These are phyloP conservation scores for Mactromeris polynyma DNA, from an alignment of 2,888 invertebrate genomes.

Conservation along the genomic window DNA sequence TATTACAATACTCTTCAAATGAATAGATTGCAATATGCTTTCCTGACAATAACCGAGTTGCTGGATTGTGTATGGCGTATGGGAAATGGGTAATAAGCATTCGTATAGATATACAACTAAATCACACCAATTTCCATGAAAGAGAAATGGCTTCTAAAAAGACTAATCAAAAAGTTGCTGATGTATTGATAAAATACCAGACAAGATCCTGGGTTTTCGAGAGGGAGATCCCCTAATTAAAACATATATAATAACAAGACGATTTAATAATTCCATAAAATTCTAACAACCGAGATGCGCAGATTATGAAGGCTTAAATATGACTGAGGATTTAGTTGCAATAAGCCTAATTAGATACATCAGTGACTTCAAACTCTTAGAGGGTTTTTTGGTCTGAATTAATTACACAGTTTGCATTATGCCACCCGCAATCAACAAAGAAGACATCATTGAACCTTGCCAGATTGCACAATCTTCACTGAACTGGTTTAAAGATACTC, in stretches of 20 bases:
- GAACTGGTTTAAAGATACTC: neutral
- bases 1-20: conserved; percentile 24
- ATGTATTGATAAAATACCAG: conserved; percentile 19
- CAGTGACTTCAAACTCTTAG: neutral
- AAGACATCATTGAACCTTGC: neutral
- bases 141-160: neutral
- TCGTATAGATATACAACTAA: conserved; percentile 7
- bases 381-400: neutral
- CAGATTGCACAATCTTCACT: neutral
- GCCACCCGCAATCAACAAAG: neutral
- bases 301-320: neutral
- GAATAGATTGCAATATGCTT: conserved; percentile 42
- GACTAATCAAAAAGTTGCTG: neutral
- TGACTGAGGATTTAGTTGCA: neutral
- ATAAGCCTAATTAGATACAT: neutral
- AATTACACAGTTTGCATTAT: neutral
- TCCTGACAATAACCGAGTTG: conserved; percentile 19
- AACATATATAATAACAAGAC: neutral
- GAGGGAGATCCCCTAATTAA: neutral
- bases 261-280: neutral
- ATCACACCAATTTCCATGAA: conserved; percentile 32
- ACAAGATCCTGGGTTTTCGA: neutral
- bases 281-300: neutral
- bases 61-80: conserved; percentile 23
- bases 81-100: conserved; percentile 28